Evolutionary conservation across 2,888 invertebrate genomes (phyloP).

Genomic region (Trissolcus japonicus): DNA sequence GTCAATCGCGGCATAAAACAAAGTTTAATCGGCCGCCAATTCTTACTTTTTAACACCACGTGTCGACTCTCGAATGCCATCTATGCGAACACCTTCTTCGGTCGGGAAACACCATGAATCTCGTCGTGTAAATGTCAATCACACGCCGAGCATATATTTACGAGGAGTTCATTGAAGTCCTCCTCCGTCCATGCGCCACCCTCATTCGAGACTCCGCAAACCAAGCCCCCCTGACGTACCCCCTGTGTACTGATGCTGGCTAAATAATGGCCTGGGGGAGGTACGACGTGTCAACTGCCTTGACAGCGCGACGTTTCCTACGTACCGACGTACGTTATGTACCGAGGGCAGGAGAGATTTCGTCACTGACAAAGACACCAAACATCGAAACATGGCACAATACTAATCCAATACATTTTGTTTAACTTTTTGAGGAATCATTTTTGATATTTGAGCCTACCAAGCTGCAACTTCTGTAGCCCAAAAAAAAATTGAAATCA

Average conservation of each 20-base stretch:
- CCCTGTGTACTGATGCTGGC: conserved; percentile 70
- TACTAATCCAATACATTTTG: conserved; percentile 31
- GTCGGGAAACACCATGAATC: conserved; percentile 47
- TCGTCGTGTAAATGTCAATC: conserved; percentile 75
- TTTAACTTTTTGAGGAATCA: too few relatives aligned
- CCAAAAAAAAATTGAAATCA: too few relatives aligned
- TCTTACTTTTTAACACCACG: conserved; percentile 1
- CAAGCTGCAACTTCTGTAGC: too few relatives aligned
- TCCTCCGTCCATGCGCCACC: conserved; percentile 54
- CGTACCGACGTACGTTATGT: conserved; percentile 51
- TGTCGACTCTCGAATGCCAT: conserved; percentile 32
- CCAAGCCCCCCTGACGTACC: conserved; percentile 69
- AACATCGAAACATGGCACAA: conserved; percentile 58
- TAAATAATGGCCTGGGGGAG: conserved; percentile 75
- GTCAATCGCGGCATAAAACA: background rate
- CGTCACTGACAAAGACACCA: conserved; percentile 57
- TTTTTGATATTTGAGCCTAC: too few relatives aligned
- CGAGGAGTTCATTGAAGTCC: conserved; percentile 65
- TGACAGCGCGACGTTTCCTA: conserved; percentile 71
- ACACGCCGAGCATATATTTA: conserved; percentile 76
- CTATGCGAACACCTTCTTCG: conserved; percentile 13
- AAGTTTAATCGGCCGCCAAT: background rate
- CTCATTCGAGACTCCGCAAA: conserved; percentile 63
- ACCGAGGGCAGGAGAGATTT: conserved; percentile 61
- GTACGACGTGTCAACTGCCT: conserved; percentile 74